These are phyloP conservation scores for Seriola rivoliana DNA, from an alignment of 2,113 vertebrate species.

Conservation along the genomic window DNA sequence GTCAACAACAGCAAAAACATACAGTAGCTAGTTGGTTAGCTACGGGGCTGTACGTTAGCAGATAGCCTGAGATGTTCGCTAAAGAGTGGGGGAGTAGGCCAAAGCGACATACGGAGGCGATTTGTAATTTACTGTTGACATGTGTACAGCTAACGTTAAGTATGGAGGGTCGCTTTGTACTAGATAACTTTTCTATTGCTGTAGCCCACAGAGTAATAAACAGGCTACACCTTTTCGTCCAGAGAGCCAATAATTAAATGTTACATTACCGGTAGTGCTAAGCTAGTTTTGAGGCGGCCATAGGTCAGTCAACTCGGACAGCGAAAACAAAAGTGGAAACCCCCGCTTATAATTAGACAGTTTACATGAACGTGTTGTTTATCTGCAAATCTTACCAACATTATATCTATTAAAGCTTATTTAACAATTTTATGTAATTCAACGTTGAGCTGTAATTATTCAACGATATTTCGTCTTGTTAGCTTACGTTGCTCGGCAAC, in stretches of 20 bases:
- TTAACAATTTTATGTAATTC: neutral
- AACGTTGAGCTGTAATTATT: neutral
- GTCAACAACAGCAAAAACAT: neutral
- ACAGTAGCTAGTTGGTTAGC: neutral
- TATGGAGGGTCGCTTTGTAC: too few species aligned
- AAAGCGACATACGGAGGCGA: neutral
- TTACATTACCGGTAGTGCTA: neutral
- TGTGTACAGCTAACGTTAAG: neutral
- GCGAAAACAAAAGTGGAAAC: neutral
- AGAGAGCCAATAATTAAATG: neutral
- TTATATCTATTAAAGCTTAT: too few species aligned
- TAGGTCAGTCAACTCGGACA: neutral
- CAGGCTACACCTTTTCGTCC: accelerated
- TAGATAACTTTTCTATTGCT: neutral
- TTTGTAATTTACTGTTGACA: constrained; percentile 1
- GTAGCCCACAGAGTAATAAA: neutral
- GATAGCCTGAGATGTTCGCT: neutral
- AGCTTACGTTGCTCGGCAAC: too few species aligned
- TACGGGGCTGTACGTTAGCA: neutral
- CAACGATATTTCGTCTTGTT: neutral
- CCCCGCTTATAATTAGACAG: too few species aligned
- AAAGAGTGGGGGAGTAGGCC: constrained; percentile 40
- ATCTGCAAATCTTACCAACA: too few species aligned
- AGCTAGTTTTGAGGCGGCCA: neutral
- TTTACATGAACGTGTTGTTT: neutral